These are phyloP conservation scores for Gambelia wislizenii DNA, from an alignment of 2,797 vertebrate genomes.

Conservation along the genomic window DNA sequence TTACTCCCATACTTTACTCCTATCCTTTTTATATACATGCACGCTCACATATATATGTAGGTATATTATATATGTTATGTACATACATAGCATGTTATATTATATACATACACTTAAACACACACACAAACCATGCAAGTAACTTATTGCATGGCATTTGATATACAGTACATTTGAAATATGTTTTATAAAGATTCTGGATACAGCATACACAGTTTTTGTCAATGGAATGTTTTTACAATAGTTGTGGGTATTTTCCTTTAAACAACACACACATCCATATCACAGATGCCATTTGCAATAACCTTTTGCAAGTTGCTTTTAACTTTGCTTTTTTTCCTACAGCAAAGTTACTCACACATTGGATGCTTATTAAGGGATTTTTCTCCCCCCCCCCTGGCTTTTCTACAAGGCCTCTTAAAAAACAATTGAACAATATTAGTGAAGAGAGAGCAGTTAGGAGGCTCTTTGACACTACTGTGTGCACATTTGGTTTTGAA, in stretches of 20 bases:
- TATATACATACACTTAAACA: neutral
- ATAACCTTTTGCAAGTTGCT: conserved; percentile 82
- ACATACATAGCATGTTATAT: neutral
- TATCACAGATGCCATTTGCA: conserved; percentile 85
- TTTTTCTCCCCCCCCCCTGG: conserved; percentile 3
- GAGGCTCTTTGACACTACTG: conserved; percentile 29
- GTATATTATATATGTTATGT: neutral
- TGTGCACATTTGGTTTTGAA: conserved; percentile 50
- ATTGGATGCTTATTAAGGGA: conserved; percentile 73
- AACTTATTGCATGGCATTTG: conserved; percentile 48
- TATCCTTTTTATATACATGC: neutral
- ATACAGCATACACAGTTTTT: conserved; percentile 75
- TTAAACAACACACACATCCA: conserved; percentile 76
- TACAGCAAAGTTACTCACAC: conserved; percentile 78
- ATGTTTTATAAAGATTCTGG: conserved; percentile 71
- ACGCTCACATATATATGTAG: conserved; percentile 16
- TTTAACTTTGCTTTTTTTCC: conserved; percentile 82
- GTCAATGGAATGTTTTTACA: conserved; percentile 82
- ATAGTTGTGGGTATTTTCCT: conserved; percentile 75
- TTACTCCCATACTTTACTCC: conserved; percentile 53
- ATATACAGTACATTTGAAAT: conserved; percentile 64
- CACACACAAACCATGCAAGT: neutral
- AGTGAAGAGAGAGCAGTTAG: conserved; percentile 25
- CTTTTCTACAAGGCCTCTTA: conserved; percentile 15
- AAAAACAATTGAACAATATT: conserved; percentile 45